Conservation (phyloP, 2,888 invertebrate species). For the Sicus ferrugineus region DNA sequence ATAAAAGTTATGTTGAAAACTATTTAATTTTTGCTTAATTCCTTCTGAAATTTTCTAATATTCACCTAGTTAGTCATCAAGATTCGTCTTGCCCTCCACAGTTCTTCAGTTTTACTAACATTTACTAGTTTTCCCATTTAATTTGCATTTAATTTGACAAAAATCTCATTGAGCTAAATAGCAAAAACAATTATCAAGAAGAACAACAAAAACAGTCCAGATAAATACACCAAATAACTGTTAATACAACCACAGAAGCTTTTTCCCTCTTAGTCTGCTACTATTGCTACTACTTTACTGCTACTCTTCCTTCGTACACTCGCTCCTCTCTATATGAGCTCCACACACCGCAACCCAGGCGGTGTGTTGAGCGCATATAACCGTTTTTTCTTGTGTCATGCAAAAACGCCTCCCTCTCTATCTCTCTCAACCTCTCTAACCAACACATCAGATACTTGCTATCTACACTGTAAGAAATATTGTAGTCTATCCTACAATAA, state of each 20-base stretch:
- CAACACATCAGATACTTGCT: slow-evolving; percentile 23
- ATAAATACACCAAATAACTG: slow-evolving; percentile 6
- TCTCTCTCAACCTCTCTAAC: not conserved
- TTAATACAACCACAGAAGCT: slow-evolving; percentile 42
- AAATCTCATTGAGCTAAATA: slow-evolving; percentile 11
- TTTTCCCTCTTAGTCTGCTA: slow-evolving; percentile 52
- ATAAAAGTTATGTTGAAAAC: too few species aligned
- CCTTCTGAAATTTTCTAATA: too few species aligned
- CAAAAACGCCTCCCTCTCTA: slow-evolving; percentile 5
- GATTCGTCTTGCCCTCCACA: too few species aligned
- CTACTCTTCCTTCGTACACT: slow-evolving; percentile 21
- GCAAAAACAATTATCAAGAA: slow-evolving; percentile 11
- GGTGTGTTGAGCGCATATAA: slow-evolving; percentile 26
- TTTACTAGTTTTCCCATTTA: not conserved
- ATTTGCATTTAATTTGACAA: slow-evolving; percentile 38
- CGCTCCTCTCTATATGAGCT: slow-evolving; percentile 27
- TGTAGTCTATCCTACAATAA: slow-evolving; percentile 64
- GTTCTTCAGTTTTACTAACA: not conserved
- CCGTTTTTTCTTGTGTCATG: slow-evolving; percentile 17
- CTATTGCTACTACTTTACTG: slow-evolving; percentile 19
- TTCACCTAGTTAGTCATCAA: too few species aligned
- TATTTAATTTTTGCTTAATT: too few species aligned
- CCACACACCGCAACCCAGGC: slow-evolving; percentile 4
- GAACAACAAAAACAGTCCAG: slow-evolving; percentile 19
- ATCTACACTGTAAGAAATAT: slow-evolving; percentile 41